Conservation (phyloP, 2,113 vertebrate species). For the Calyptommatus sinebrachiatus region DNA sequence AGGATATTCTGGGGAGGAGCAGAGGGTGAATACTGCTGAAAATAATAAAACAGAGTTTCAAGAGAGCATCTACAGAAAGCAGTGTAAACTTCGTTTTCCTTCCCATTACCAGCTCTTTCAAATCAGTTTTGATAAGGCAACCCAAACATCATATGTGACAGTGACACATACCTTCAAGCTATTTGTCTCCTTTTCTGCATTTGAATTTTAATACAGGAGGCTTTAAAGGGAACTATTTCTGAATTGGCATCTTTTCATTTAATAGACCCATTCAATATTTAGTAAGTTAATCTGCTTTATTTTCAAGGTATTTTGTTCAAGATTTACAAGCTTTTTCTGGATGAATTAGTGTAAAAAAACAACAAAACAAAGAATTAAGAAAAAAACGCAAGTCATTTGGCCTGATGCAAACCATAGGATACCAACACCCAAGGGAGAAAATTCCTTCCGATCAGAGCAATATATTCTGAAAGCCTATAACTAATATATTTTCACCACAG, state of each 20-base stretch:
- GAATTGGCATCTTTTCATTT: slow-evolving; percentile 44
- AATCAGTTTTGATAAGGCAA: slow-evolving; percentile 52
- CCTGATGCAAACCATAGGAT: background rate
- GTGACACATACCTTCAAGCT: slow-evolving; percentile 58
- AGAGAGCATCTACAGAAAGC: background rate
- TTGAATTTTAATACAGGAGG: slow-evolving; percentile 62
- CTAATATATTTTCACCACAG: background rate
- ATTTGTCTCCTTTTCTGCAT: slow-evolving; percentile 35
- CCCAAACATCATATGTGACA: slow-evolving; percentile 60
- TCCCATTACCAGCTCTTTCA: background rate
- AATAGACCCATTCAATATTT: slow-evolving; percentile 32
- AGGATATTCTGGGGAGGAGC: background rate
- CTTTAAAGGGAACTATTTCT: slow-evolving; percentile 44
- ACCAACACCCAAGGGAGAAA: background rate
- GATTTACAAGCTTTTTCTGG: background rate
- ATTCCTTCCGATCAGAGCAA: background rate
- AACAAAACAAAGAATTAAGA: background rate
- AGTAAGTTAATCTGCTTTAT: slow-evolving; percentile 38
- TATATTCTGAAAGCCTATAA: background rate
- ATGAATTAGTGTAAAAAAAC: background rate
- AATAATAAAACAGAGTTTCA: slow-evolving; percentile 9
- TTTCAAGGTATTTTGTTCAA: slow-evolving; percentile 18
- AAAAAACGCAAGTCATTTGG: background rate
- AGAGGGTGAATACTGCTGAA: background rate
- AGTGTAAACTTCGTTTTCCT: slow-evolving; percentile 28